Percentiles rank a stretch among this genome's conserved stretches.
These are phyloP conservation scores for Pampus argenteus DNA, from an alignment of 2,797 vertebrate species.

Conservation along the genomic window DNA sequence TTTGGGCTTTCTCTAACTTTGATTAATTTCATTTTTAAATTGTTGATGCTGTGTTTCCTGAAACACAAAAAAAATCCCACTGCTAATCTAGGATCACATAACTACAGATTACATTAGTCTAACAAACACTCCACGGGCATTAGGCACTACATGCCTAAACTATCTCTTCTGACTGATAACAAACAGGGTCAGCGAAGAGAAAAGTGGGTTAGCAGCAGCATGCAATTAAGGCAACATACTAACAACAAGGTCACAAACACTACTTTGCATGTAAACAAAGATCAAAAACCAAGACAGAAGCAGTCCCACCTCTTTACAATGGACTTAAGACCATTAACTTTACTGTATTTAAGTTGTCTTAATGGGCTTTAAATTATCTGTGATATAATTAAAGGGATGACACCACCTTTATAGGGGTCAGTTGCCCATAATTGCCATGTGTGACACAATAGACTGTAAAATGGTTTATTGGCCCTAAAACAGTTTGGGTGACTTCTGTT, in stretches of 20 bases:
- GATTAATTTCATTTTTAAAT: neutral
- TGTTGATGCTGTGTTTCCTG: neutral
- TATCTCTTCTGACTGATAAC: conserved; percentile 55
- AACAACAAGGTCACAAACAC: conserved; percentile 52
- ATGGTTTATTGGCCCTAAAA: conserved; percentile 49
- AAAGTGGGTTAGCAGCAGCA: conserved; percentile 36
- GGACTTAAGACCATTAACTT: conserved; percentile 41
- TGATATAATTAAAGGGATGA: conserved; percentile 64
- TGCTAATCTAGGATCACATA: conserved; percentile 9
- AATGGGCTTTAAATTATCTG: conserved; percentile 59
- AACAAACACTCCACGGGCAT: no score
- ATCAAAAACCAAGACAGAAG: conserved; percentile 34
- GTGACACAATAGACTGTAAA: conserved; percentile 62
- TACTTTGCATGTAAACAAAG: conserved; percentile 70
- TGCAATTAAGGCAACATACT: conserved; percentile 52
- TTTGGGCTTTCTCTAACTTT: neutral
- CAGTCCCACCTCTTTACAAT: conserved; percentile 16
- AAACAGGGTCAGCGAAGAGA: conserved; percentile 35
- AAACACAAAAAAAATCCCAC: neutral
- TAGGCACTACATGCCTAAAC: conserved; percentile 37
- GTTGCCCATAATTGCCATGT: conserved; percentile 60
- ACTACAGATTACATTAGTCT: conserved; percentile 8
- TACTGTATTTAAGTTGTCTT: conserved; percentile 40
- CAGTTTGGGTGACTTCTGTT: conserved; percentile 33
- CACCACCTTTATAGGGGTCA: conserved; percentile 73